phyloP scores from a whole-genome alignment of 2,113 vertebrate genomes.

The Cinclus cinclus region DNA sequence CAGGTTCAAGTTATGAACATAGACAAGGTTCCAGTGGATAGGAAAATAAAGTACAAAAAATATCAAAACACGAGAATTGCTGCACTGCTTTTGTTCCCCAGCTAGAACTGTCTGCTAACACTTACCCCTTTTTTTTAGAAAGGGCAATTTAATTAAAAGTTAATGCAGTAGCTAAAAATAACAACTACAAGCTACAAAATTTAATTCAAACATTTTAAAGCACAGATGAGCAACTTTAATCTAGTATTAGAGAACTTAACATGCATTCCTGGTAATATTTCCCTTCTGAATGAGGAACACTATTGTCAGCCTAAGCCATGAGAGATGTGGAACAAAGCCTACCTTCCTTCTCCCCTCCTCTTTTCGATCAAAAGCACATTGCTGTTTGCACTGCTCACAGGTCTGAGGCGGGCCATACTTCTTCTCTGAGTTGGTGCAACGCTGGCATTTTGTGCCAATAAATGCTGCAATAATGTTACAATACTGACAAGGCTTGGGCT shows the following conservation, averaged over 20 bases:
- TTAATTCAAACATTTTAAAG: background rate
- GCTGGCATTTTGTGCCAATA: constrained; percentile 97
- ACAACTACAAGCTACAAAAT: background rate
- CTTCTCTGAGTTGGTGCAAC: constrained; percentile 98
- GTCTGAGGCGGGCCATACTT: constrained; percentile 96
- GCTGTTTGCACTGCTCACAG: constrained; percentile 97
- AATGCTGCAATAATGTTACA: constrained; percentile 99
- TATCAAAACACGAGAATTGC: background rate
- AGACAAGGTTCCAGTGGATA: rapidly evolving
- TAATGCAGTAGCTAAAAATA: background rate
- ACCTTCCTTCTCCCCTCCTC: constrained; percentile 98
- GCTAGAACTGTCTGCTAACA: background rate
- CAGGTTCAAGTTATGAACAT: background rate
- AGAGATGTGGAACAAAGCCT: background rate
- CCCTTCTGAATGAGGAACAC: background rate
- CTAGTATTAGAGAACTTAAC: background rate
- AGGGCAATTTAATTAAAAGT: background rate
- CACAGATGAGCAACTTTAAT: background rate
- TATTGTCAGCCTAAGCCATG: background rate
- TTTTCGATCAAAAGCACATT: constrained; percentile 97
- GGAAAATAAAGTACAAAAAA: background rate
- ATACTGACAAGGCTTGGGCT: constrained; percentile 99
- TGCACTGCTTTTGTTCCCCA: background rate
- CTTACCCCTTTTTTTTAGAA: background rate
- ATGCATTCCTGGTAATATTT: background rate